A percentile compares a stretch with the other conserved stretches of the same genome.
phyloP scores from a whole-genome alignment of 2,888 invertebrate species.

The Athrips mouffetella region DNA sequence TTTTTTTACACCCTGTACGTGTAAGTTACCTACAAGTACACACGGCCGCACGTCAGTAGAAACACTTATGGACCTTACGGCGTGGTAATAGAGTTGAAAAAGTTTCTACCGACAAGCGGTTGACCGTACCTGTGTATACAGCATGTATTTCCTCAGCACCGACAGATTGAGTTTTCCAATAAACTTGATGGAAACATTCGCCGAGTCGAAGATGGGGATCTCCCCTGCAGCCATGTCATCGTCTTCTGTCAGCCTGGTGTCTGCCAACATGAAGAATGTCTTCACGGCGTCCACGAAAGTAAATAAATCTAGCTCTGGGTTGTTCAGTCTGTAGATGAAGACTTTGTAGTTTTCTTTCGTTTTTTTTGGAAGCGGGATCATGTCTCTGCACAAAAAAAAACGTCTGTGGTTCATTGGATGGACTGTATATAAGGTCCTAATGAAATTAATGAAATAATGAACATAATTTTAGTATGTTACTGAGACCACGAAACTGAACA shows the following conservation, averaged over 20 bases:
- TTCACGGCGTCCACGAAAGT: conserved; percentile 82
- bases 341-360: conserved; percentile 83
- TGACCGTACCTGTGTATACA: conserved; percentile 82
- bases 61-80: too few relatives aligned
- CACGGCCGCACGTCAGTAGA: too few relatives aligned
- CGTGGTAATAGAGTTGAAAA: too few relatives aligned
- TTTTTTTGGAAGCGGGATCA: conserved; percentile 81
- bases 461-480: too few relatives aligned
- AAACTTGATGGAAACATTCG: conserved; percentile 80
- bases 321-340: conserved; percentile 81
- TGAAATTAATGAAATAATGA: too few relatives aligned
- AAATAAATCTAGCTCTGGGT: conserved; percentile 81
- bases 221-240: conserved; percentile 81
- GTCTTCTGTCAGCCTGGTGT: conserved; percentile 81
- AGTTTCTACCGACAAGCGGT: too few relatives aligned
- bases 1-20: too few relatives aligned
- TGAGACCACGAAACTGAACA: too few relatives aligned
- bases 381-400: conserved; percentile 74
- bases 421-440: too few relatives aligned
- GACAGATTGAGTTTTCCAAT: conserved; percentile 80
- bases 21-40: too few relatives aligned
- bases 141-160: conserved; percentile 83
- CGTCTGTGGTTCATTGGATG: background rate
- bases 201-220: conserved; percentile 84
- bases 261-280: conserved; percentile 85